Evolutionary conservation across 2,113 vertebrate species (phyloP).

Genomic region (Lagopus muta): DNA sequence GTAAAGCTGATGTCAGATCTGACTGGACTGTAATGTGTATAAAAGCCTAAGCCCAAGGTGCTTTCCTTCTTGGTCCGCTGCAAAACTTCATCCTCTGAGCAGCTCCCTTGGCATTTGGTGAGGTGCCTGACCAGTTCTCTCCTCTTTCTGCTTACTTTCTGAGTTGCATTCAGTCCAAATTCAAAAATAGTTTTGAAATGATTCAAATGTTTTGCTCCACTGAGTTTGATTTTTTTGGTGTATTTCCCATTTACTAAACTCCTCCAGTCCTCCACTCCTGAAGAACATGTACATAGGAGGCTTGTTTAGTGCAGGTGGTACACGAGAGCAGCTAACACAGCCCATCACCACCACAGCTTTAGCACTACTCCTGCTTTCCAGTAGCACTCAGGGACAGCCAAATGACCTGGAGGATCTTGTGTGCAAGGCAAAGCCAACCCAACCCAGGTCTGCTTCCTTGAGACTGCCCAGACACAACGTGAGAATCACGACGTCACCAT

Average conservation of each 20-base stretch:
- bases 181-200: neutral
- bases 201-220: neutral
- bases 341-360: neutral
- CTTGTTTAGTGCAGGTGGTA: neutral
- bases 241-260: neutral
- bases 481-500: neutral
- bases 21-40: neutral
- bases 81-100: neutral
- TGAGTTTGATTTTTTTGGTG: neutral
- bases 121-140: fast-evolving
- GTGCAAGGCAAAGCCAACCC: neutral
- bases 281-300: no score
- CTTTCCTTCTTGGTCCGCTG: neutral
- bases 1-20: neutral
- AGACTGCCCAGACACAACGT: neutral
- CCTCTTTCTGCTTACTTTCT: neutral
- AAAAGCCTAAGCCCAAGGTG: neutral
- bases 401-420: fast-evolving
- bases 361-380: neutral
- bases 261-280: neutral
- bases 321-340: neutral
- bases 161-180: neutral
- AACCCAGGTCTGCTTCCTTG: neutral
- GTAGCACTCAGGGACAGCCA: neutral
- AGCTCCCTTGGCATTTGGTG: neutral